These are phyloP conservation scores for Bufo bufo DNA, from an alignment of 2,113 vertebrate species.

Conservation along the genomic window DNA sequence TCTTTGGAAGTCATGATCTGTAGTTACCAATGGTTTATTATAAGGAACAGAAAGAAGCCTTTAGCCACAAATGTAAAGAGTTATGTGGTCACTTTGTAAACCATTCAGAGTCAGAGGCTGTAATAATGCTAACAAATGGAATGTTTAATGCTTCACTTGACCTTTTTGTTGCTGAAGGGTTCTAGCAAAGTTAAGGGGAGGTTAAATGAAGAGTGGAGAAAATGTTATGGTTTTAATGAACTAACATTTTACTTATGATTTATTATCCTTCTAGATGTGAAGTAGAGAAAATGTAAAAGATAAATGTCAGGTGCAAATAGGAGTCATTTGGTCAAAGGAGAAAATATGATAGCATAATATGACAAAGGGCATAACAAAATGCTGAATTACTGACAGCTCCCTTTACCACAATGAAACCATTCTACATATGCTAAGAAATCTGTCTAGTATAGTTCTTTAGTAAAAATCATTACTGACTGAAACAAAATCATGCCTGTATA, in stretches of 20 bases:
- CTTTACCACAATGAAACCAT: not conserved
- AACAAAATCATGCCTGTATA: not conserved
- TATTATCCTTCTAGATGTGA: constrained; percentile 45
- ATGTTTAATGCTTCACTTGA: constrained; percentile 51
- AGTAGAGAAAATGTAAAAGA: constrained; percentile 44
- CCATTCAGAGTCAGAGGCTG: constrained; percentile 28
- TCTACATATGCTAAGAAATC: not conserved
- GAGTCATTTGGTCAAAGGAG: constrained; percentile 43
- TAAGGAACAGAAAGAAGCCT: not conserved
- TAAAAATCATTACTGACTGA: not conserved
- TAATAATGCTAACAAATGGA: constrained; percentile 49
- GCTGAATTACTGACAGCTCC: constrained; percentile 13
- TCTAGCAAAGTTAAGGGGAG: constrained; percentile 39
- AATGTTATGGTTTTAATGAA: constrained; percentile 52
- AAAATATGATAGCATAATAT: constrained; percentile 39
- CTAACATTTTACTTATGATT: constrained; percentile 54
- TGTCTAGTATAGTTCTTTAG: not conserved
- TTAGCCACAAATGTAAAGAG: constrained; percentile 24
- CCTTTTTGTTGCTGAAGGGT: constrained; percentile 41
- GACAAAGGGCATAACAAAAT: constrained; percentile 33
- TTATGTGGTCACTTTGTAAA: constrained; percentile 28
- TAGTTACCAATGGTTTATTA: constrained; percentile 26
- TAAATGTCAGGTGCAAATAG: constrained; percentile 56
- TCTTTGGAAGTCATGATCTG: constrained; percentile 12
- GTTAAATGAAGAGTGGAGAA: constrained; percentile 49